phyloP scores from a whole-genome alignment of 2,113 vertebrate genomes.

The Larimichthys crocea region DNA sequence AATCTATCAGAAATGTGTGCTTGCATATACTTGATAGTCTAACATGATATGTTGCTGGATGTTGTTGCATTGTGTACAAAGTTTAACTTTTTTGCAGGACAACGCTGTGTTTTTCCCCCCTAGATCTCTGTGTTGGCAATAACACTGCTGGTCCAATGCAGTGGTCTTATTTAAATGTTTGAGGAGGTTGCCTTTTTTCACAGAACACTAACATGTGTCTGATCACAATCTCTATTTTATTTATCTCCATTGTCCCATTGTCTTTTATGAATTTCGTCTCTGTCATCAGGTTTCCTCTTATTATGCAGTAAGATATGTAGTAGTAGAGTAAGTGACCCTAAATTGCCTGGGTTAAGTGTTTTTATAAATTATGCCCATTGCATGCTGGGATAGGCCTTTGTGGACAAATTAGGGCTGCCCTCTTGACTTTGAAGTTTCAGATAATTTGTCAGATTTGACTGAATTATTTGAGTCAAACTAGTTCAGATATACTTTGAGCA shows the following conservation, averaged over 20 bases:
- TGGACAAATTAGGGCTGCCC: neutral
- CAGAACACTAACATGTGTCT: neutral
- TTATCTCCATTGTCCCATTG: neutral
- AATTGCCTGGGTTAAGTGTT: neutral
- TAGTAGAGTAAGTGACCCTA: neutral
- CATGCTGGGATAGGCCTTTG: neutral
- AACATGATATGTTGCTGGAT: too few species aligned
- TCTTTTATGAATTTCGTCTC: neutral
- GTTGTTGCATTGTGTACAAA: too few species aligned
- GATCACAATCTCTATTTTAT: neutral
- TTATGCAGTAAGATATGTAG: too few species aligned
- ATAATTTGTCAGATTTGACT: neutral
- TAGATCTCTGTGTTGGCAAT: too few species aligned
- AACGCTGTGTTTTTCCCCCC: too few species aligned
- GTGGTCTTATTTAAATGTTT: too few species aligned
- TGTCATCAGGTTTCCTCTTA: neutral
- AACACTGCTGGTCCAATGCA: too few species aligned
- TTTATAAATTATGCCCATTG: neutral
- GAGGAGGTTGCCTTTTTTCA: neutral
- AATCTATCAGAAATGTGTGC: too few species aligned
- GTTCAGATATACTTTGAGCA: neutral
- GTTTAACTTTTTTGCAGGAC: too few species aligned
- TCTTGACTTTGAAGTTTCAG: neutral
- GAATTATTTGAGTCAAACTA: neutral
- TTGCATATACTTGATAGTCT: too few species aligned